These are phyloP conservation scores for Neocrepidodera transversa DNA, from an alignment of 2,888 invertebrate genomes.

Conservation along the genomic window DNA sequence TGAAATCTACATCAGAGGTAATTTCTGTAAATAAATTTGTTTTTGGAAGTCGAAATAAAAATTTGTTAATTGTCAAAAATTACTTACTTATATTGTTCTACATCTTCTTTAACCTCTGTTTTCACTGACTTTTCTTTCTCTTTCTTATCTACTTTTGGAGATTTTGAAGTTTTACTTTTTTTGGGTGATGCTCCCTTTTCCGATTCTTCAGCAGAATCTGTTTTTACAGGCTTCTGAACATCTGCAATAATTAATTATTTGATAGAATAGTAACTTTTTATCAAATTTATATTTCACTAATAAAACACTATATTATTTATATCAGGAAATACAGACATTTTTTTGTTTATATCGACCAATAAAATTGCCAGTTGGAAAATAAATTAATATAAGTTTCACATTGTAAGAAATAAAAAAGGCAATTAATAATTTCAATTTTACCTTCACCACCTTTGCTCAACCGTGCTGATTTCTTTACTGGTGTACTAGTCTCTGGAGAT, in stretches of 20 bases:
- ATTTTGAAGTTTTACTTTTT: conserved; percentile 5
- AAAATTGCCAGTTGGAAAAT: no score
- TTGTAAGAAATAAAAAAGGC: no score
- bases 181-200: conserved; percentile 4
- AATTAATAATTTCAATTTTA: background rate
- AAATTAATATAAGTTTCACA: no score
- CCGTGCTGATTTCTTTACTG: conserved; percentile 31
- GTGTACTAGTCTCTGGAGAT: conserved; percentile 17
- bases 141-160: conserved; percentile 7
- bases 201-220: background rate
- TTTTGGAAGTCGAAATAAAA: no score
- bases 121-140: conserved; percentile 8
- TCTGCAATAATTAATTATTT: no score
- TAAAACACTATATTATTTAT: no score
- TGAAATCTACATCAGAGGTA: no score
- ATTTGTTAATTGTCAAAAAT: background rate
- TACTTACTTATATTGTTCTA: conserved; percentile 13
- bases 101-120: conserved; percentile 15
- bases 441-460: conserved; percentile 27
- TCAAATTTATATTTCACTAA: no score
- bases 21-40: no score
- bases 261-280: background rate
- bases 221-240: background rate
- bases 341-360: no score
- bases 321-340: no score